Conservation (phyloP, 2,113 vertebrate genomes). For the Cebus imitator region DNA sequence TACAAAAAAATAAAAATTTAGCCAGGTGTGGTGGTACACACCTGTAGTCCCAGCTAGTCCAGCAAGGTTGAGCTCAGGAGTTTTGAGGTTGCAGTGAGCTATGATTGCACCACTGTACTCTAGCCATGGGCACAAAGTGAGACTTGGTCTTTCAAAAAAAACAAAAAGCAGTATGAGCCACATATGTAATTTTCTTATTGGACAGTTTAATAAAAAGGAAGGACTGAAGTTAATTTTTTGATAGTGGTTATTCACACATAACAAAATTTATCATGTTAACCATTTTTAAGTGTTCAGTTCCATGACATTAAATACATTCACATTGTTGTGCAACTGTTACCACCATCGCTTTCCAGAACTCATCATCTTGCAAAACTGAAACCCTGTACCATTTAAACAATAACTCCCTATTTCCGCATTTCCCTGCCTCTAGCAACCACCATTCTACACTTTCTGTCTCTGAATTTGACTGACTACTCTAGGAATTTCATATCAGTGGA, state of each 20-base stretch:
- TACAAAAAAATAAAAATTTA: too few species aligned
- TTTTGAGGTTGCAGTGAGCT: too few species aligned
- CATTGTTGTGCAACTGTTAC: background rate
- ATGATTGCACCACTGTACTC: too few species aligned
- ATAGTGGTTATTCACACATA: too few species aligned
- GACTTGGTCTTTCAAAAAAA: too few species aligned
- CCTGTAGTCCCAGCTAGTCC: too few species aligned
- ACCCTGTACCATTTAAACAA: background rate
- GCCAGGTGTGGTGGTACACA: too few species aligned
- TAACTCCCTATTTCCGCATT: background rate
- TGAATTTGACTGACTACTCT: background rate
- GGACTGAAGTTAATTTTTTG: background rate
- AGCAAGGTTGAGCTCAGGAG: too few species aligned
- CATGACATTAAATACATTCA: background rate
- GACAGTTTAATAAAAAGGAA: background rate
- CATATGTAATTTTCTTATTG: background rate
- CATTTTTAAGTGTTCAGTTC: background rate
- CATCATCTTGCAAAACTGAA: conserved; percentile 2
- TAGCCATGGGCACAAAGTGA: too few species aligned
- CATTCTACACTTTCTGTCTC: background rate
- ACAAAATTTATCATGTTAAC: background rate
- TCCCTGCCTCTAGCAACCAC: background rate
- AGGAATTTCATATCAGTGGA: background rate
- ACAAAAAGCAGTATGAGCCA: too few species aligned
- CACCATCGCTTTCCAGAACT: background rate